Base-by-base conservation (phyloP, 2,888 invertebrate species). In the Agonopterix arenella region DNA sequence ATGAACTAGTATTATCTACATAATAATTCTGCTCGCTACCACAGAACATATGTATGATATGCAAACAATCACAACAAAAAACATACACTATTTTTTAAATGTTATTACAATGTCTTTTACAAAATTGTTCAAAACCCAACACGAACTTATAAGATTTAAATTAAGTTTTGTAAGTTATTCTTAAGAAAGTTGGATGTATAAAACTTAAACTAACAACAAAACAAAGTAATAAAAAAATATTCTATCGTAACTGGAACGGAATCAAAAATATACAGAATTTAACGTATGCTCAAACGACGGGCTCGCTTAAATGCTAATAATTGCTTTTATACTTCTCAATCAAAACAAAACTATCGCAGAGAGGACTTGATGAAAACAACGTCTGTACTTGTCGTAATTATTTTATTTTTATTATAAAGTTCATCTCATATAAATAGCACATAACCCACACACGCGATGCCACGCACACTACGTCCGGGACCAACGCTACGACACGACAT, bases 361-460 rank as follows among this genome's bases (percentile, higher is more conserved):
- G 54, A 53, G 49, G 51, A 45, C 52, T 56, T 48, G 59, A 64
- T 57, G 59, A 62, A 67, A 69, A 69, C 67, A 68, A 66, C 60
- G 45, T 50, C 47, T 66, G 70, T 76, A 76, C 69, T 74, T 81
- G 66, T 76, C 73, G 80, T 84, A 81, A 83, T 41, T 80, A 80
- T 81, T 43, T 86, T 89, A 77, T 80, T 43, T 86, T 89, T 86
- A 88, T 86, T 88, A 88, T 84, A 89, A 89, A 89, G 81, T 86
- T 84, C 75, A 78, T 81, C 73, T 83, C 72, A 83, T 89, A 89
- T 89, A 89, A 89, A 89, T 84, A 89, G 79, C 88, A 89, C 86
- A 89, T 88, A 82, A 80, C 86, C 89, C 88, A 83, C 80, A 73
- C 84, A 67, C 72, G 67, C 71, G 63, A 62, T 56, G 63, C 52